Base-by-base conservation (phyloP, 2,113 vertebrate genomes). In the Mesocricetus auratus region DNA sequence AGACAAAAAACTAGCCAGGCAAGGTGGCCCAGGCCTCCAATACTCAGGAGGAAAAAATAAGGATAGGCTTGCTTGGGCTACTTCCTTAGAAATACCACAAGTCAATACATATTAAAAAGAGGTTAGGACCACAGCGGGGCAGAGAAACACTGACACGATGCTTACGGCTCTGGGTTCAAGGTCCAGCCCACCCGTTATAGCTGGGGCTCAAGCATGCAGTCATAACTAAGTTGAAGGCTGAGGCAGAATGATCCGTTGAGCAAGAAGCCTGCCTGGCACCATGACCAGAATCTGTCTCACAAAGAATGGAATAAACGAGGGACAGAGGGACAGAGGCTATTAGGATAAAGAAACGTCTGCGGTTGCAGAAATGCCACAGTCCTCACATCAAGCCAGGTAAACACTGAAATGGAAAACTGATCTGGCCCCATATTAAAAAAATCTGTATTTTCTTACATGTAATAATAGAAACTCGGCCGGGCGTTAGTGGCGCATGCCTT, bases 341-440 rank as follows among this genome's bases (percentile, higher is more conserved):
- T 6, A 58, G 17, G 39, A 16, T 3, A 91, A 73, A 83, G 45
- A 95, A 83, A 92, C 33, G 62, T 8, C 36, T 71, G 2, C 11
- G 90, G 53, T 8, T 56, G n/a, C 0, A 89, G 29, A 93, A 87
- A 94, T 83, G 22, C 2, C 85, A 24, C 15, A 82, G 10, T 60
- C 36, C 75, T 90, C 21, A 93, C 29, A 4, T 77, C 31, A 90
- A 56, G 86, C 33, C 89, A 68, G 31, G 66, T 62, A 74, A 95
- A 93, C 19, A 74, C 13, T n/a, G 94, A 5, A 89, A 36, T 74
- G 56, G 33, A 74, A 93, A 96, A 86, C 19, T 88, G 62, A 87
- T 79, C n/a, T 86, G 75, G 69, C 5, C 16, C 42, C 21, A 90
- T 26, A 90, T 45, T n/a, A n/a, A n/a, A 17, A 56, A 85, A 96